Evolutionary conservation across 2,113 vertebrate species (phyloP), one percentile per base, ranked within the genome.

Genomic region (Labeo catla): DNA sequence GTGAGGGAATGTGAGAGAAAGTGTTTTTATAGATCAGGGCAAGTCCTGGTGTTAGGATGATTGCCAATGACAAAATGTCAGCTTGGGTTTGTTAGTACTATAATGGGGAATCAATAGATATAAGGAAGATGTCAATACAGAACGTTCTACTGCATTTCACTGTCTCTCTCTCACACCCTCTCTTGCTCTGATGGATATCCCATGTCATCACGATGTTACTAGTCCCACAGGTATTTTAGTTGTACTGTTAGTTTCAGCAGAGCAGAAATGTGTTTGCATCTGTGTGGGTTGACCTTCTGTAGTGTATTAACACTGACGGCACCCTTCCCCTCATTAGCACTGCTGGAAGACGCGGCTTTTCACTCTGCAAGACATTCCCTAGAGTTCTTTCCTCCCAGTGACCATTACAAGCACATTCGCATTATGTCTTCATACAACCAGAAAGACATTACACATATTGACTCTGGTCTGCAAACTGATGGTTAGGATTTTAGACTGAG

Each of bases 51-150:
- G 94, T 95, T 95, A 95, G 94, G 92, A 94, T 94, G 94, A 95
- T 95, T 95, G 94, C 90, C 92, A 95, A 95, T 95, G 95, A 95
- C 94, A 96, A 96, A 95, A 95, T 95, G 93, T 96, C 95, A 95
- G 94, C 95, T 94, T 95, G 94, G 93, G 95, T 94, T 96, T 95
- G 94, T 95, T 96, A 95, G 94, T 92, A 94, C 93, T 93, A 93
- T 96, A 96, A 95, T 95, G 93, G 94, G 89, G 93, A 95, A 95
- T 95, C 94, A 95, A 95, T 96, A 94, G 93, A 95, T 94, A 94
- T 89, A 87, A 93, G 92, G 93, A 94, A 95, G 93, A 95, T 95
- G 94, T 95, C 94, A 95, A 94, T 95, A 95, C 93, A 91, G 93
- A 94, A 94, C 94, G 94, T 93, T 95, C 94, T 94, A 95, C 95